Evolutionary conservation across 2,113 vertebrate species (phyloP), one percentile per base, ranked within the genome.

Genomic region (Pampusana beccarii): DNA sequence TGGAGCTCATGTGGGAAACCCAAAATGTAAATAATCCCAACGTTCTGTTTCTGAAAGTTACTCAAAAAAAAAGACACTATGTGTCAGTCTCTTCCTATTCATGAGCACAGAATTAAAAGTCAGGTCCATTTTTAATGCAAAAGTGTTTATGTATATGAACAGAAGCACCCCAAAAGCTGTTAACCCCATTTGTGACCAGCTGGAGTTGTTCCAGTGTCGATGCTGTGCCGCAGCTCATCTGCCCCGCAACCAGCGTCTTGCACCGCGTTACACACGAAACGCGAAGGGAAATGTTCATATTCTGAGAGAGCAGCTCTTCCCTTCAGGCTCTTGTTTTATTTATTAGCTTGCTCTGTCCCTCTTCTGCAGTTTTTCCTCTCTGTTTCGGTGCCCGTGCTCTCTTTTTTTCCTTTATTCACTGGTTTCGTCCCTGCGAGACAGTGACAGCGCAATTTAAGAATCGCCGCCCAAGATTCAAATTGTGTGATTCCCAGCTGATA

Each of bases 271-370:
- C 96, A 98, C 98, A 98, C 98, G 97, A 98, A 98, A 98, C 97
- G 91, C 88, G 96, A 97, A 97, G 97, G 97, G 96, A 98, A 98
- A 98, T 98, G 98, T 98, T 98, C 98, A 98, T 98, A 98, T 98
- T 98, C 98, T 97, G 98, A 98, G 97, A 98, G 98, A 98, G 97
- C 97, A 97, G 94, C 96, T 97, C 97, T 98, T 98, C 97, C 97
- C 97, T 97, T 98, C 97, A 97, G 97, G 96, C 96, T 98, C 97
- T 96, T 98, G 98, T 98, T 98, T 98, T 98, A 98, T 98, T 98
- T 98, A 98, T 98, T 97, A 98, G 95, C 92, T 98, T 94, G 96
- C 96, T 98, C 97, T 94, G 97, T 97, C 97, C 97, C 94, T 94
- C 94, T 97, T 90, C 61, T 95, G 77, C 78, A 86, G 58, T 86